Conservation (phyloP, 2,888 invertebrate genomes). For the Ornithoptera alexandrae region DNA sequence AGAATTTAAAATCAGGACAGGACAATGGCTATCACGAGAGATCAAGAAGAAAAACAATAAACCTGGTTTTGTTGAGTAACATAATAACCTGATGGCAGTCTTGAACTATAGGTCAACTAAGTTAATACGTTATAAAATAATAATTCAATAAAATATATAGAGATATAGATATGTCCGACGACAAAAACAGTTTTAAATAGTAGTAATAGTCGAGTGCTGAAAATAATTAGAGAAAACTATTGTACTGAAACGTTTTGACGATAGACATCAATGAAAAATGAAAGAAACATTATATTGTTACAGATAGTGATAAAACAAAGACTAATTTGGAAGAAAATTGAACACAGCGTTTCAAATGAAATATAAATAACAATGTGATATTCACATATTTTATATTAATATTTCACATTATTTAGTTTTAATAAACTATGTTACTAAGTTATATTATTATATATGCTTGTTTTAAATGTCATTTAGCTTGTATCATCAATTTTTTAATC, state of each 20-base stretch:
- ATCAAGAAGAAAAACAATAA: conserved; percentile 77
- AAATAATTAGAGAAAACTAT: conserved; percentile 13
- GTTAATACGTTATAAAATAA: conserved; percentile 30
- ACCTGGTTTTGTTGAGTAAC: conserved; percentile 81
- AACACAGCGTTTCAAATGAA: too few species aligned
- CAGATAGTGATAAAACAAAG: not conserved
- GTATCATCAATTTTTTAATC: too few species aligned
- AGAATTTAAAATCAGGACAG: conserved; percentile 36
- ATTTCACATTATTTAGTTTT: too few species aligned
- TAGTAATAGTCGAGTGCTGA: not conserved
- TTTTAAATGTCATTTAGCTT: not conserved
- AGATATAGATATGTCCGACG: not conserved
- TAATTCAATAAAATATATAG: conserved; percentile 4
- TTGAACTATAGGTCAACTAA: conserved; percentile 45
- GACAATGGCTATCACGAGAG: conserved; percentile 62
- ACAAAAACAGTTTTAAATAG: conserved; percentile 1
- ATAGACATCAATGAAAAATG: not conserved
- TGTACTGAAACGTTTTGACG: conserved; percentile 8
- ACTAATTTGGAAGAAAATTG: too few species aligned
- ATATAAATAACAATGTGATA: too few species aligned
- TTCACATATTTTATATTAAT: too few species aligned
- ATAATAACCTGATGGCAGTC: conserved; percentile 76
- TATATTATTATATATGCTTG: not conserved
- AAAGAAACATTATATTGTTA: not conserved
- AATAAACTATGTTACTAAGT: too few species aligned